Conservation (phyloP, 2,888 invertebrate species). For the Dicycla oo region DNA sequence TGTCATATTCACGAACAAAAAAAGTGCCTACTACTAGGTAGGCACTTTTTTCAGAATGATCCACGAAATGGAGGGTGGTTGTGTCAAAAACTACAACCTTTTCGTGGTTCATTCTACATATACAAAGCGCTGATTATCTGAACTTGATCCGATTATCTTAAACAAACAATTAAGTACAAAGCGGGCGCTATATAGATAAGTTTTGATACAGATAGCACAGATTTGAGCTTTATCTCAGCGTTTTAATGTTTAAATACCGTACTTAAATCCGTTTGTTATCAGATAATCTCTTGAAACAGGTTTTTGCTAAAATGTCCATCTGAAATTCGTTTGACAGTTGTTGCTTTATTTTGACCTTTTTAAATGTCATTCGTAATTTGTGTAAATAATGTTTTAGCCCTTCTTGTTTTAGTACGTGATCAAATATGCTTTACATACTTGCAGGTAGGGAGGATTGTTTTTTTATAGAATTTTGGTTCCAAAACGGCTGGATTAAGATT, state of each 20-base stretch:
- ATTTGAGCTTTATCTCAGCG: conserved; percentile 12
- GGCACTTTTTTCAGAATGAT: too few species aligned
- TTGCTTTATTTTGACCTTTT: conserved; percentile 10
- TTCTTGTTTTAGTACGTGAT: neutral
- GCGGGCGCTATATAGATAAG: neutral
- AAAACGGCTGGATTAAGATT: neutral
- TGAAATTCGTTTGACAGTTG: conserved; percentile 31
- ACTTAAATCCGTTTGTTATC: conserved; percentile 24
- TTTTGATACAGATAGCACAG: conserved; percentile 15
- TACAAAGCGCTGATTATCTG: neutral
- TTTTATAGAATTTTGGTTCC: too few species aligned
- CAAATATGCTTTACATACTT: neutral
- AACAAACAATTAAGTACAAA: conserved; percentile 11
- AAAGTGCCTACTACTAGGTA: too few species aligned
- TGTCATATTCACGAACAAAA: too few species aligned
- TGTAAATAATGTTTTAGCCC: neutral
- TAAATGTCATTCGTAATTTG: conserved; percentile 17
- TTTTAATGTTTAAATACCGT: conserved; percentile 37
- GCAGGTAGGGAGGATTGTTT: neutral
- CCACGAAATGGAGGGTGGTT: too few species aligned
- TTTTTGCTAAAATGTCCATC: conserved; percentile 23
- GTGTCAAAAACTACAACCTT: too few species aligned
- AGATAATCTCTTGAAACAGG: conserved; percentile 39
- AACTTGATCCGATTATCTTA: conserved; percentile 9
- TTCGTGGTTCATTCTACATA: neutral